Percentiles rank a stretch among this genome's conserved stretches.
Conservation (phyloP, 2,797 vertebrate genomes). For the Hydrolagus colliei region DNA sequence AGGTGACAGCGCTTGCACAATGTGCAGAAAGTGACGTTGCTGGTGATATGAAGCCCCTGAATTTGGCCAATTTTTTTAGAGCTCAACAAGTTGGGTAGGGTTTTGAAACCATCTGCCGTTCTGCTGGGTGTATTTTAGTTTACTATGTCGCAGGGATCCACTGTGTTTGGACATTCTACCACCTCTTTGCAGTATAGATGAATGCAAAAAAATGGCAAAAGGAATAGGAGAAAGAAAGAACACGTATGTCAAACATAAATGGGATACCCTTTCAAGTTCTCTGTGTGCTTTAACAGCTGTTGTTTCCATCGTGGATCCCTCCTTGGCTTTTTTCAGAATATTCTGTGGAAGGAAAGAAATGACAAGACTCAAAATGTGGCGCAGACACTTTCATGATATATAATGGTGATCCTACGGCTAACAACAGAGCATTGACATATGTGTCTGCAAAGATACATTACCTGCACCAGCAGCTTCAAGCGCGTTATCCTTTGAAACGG, state of each 20-base stretch:
- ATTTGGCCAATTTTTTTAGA: too few species aligned
- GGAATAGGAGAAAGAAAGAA: not conserved
- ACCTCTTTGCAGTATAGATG: too few species aligned
- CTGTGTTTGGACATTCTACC: too few species aligned
- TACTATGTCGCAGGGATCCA: too few species aligned
- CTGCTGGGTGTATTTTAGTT: too few species aligned
- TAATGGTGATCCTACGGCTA: not conserved
- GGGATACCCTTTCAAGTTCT: constrained; percentile 75
- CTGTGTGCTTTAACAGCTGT: constrained; percentile 81
- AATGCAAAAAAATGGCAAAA: not conserved
- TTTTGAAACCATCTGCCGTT: too few species aligned
- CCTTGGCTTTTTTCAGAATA: constrained; percentile 86
- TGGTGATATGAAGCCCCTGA: too few species aligned
- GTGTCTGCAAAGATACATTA: constrained; percentile 38
- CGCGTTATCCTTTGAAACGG: constrained; percentile 93
- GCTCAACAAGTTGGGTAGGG: too few species aligned
- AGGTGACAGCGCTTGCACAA: too few species aligned
- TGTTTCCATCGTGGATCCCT: constrained; percentile 72
- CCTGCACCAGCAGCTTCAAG: constrained; percentile 87
- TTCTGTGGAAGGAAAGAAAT: constrained; percentile 60
- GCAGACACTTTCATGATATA: not conserved
- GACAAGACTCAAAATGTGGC: not conserved
- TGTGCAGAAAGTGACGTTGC: too few species aligned
- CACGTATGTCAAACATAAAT: not conserved
- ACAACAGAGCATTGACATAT: not conserved